Percentiles rank a stretch among this genome's conserved stretches.
These are phyloP conservation scores for Plebejus melissa DNA, from an alignment of 2,888 invertebrate species.

Conservation along the genomic window DNA sequence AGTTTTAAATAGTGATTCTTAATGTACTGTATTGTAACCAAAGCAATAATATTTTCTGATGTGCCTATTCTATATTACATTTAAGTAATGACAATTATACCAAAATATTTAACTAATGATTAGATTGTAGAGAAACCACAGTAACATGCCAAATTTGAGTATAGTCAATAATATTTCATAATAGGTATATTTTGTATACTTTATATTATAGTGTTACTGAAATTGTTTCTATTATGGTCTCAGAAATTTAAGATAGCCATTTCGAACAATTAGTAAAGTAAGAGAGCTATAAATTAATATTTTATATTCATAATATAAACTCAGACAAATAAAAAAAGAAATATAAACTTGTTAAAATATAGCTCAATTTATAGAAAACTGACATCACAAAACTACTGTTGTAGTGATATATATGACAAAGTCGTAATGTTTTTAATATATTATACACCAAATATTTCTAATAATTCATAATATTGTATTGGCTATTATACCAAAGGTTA, in stretches of 20 bases:
- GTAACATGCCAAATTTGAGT: conserved; percentile 43
- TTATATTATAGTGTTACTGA: conserved; percentile 35
- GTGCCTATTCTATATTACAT: conserved; percentile 62
- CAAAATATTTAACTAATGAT: conserved; percentile 54
- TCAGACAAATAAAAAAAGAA: too few relatives aligned
- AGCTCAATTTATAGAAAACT: conserved; percentile 38
- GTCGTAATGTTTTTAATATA: conserved; percentile 37
- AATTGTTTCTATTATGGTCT: conserved; percentile 50
- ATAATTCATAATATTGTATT: conserved; percentile 47
- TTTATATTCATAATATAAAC: too few relatives aligned
- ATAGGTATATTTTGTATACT: conserved; percentile 34
- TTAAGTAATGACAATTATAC: conserved; percentile 52
- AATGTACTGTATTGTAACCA: conserved; percentile 73
- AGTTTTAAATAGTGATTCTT: conserved; percentile 61
- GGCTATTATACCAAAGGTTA: conserved; percentile 70
- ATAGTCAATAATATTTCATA: conserved; percentile 40
- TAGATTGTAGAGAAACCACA: conserved; percentile 51
- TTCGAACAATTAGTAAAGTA: conserved; percentile 54
- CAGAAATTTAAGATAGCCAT: conserved; percentile 50
- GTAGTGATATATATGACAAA: conserved; percentile 38
- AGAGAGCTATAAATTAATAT: conserved; percentile 28
- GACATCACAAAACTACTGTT: conserved; percentile 49
- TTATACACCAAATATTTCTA: conserved; percentile 30
- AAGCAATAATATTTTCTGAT: conserved; percentile 73
- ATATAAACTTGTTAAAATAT: conserved; percentile 38